These are phyloP conservation scores for Poeciliopsis infans DNA, from an alignment of 2,797 vertebrate species.

Conservation along the genomic window DNA sequence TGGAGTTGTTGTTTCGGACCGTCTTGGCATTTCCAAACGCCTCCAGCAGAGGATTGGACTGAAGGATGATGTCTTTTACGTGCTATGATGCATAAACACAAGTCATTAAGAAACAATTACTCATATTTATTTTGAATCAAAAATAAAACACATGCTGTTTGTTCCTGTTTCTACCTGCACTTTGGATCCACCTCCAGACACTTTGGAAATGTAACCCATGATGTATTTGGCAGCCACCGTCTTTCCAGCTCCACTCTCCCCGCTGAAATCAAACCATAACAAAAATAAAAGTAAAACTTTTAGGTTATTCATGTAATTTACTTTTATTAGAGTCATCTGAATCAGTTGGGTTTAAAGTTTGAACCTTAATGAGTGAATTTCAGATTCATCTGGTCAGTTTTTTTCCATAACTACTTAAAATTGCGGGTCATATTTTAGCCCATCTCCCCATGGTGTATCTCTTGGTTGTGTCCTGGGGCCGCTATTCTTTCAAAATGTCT, in stretches of 20 bases:
- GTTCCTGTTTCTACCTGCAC: slow-evolving; percentile 87
- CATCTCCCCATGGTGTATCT: not conserved
- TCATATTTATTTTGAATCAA: slow-evolving; percentile 2
- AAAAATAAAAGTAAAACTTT: not conserved
- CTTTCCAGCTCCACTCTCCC: slow-evolving; percentile 97
- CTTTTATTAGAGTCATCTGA: not conserved
- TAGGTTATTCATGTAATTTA: not conserved
- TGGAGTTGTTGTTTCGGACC: slow-evolving; percentile 97
- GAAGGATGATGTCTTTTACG: slow-evolving; percentile 97
- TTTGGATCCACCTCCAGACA: slow-evolving; percentile 94
- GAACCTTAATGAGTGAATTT: not conserved
- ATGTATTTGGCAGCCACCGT: slow-evolving; percentile 99
- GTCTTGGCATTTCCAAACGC: slow-evolving; percentile 98
- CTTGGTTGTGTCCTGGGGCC: not conserved
- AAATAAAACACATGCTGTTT: fast-evolving
- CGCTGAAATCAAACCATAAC: slow-evolving; percentile 71
- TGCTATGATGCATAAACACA: slow-evolving; percentile 78
- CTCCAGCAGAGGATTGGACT: slow-evolving; percentile 95
- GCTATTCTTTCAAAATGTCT: not conserved
- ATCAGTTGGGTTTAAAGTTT: no score
- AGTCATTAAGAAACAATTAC: not conserved
- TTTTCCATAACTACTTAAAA: not conserved
- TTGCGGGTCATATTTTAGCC: not conserved
- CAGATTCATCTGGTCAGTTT: not conserved
- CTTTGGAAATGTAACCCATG: slow-evolving; percentile 99